Evolutionary conservation across 2,888 invertebrate species (phyloP).

Genomic region (Meloe dianella): DNA sequence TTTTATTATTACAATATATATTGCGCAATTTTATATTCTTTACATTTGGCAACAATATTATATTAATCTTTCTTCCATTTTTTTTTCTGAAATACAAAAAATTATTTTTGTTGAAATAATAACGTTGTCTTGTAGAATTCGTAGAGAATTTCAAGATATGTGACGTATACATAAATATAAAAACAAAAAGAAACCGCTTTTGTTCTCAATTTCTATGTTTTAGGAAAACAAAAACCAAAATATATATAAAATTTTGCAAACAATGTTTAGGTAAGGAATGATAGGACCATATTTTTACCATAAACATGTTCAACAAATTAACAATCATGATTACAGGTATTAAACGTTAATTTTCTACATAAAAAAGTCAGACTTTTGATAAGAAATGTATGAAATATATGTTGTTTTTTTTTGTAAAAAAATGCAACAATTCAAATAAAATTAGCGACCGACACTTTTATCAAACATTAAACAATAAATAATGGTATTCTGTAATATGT

Average conservation of each 20-base stretch:
- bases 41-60: slow-evolving; percentile 40
- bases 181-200: slow-evolving; percentile 14
- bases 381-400: slow-evolving; percentile 26
- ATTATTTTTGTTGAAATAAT: slow-evolving; percentile 21
- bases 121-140: slow-evolving; percentile 27
- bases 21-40: slow-evolving; percentile 35
- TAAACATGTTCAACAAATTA: slow-evolving; percentile 56
- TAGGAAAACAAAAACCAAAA: slow-evolving; percentile 19
- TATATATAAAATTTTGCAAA: slow-evolving; percentile 36
- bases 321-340: slow-evolving; percentile 47
- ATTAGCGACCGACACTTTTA: slow-evolving; percentile 23
- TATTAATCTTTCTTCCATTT: slow-evolving; percentile 15
- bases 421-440: slow-evolving; percentile 36
- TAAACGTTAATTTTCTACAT: slow-evolving; percentile 21
- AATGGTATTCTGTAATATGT: background rate
- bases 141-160: slow-evolving; percentile 32
- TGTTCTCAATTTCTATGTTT: slow-evolving; percentile 19
- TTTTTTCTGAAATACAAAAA: slow-evolving; percentile 33
- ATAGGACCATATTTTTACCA: slow-evolving; percentile 69
- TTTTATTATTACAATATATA: slow-evolving; percentile 27
- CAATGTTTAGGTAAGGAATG: slow-evolving; percentile 67
- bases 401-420: slow-evolving; percentile 21
- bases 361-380: slow-evolving; percentile 41
- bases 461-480: slow-evolving; percentile 2
- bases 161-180: slow-evolving; percentile 17